Base-by-base conservation (phyloP, 2,113 vertebrate species). In the Panthera uncia region DNA sequence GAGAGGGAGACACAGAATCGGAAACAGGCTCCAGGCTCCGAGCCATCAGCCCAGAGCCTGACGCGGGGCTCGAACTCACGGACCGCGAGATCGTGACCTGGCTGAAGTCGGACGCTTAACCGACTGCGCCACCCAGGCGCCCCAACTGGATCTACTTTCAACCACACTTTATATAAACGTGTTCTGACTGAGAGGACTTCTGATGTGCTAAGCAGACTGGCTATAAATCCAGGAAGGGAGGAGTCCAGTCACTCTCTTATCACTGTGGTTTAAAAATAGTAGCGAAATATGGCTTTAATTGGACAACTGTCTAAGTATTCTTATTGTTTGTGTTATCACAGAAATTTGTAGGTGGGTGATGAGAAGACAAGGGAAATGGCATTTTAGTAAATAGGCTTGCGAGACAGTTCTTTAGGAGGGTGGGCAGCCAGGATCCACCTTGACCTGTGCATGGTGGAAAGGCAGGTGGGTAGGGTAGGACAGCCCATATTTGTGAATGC, bases 201-300 rank as follows among this genome's bases (percentile, higher is more conserved):
- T 95, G 87, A 91, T 65, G 94, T 83, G 89, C 71, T 89, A 48
- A 91, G 81, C 76, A 96, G 90, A 87, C 66, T 82, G 73, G 93
- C 65, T 88, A 48, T 83, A 95, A 83, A 71, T 38, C 89, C 78
- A 61, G 52, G 61, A 83, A n/a, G 36, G 78, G 79, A n/a, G 52
- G 71, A 41, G 52, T 57, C 31, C 61, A 94, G 87, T 61, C 61
- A 80, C 45, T 87, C 79, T 96, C 36, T 1, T 76, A 80, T 91
- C 92, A 38, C 69, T 78, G n/a, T 90, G 92, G 88, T 97, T 97
- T 97, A 93, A 92, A 97, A 88, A 95, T 19, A 96, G 84, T 61
- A 63, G 95, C 61, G 66, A 90, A 95, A 69, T 65, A 92, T 88
- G 65, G 41, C 71, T 84, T 82, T 71, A 76, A 87, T 95, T 10